Conservation (phyloP, 30 jellyfish, hydroid and myxozoan genomes). For the Sanderia malayensis region DNA sequence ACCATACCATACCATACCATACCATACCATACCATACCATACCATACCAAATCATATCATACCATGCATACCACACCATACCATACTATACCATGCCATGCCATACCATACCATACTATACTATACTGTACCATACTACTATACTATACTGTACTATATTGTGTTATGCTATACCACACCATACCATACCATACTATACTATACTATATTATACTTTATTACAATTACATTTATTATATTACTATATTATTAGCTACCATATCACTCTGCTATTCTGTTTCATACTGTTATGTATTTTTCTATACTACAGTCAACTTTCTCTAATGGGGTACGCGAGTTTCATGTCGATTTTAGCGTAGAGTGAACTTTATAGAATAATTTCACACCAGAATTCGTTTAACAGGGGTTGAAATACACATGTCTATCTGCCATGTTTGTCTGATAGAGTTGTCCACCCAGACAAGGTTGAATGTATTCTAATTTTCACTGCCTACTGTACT, state of each 20-base stretch:
- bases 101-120: neutral
- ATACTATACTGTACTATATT: neutral
- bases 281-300: too few species aligned
- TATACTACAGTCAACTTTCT: too few species aligned
- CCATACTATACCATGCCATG: neutral
- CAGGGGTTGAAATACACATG: neutral
- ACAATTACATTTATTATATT: too few species aligned
- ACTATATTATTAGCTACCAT: neutral
- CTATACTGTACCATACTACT: neutral
- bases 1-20: slow-evolving; percentile 1
- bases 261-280: neutral
- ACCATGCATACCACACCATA: neutral
- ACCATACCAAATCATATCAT: neutral
- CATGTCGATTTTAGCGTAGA: neutral
- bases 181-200: neutral
- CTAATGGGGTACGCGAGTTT: too few species aligned
- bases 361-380: too few species aligned
- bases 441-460: neutral
- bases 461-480: neutral
- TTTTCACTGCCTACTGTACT: neutral
- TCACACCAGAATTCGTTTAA: too few species aligned
- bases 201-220: neutral
- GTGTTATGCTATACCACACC: neutral
- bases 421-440: neutral
- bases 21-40: neutral